Base-by-base conservation (phyloP, 1,140 invertebrate genomes). In the Propsilocerus akamusi region DNA sequence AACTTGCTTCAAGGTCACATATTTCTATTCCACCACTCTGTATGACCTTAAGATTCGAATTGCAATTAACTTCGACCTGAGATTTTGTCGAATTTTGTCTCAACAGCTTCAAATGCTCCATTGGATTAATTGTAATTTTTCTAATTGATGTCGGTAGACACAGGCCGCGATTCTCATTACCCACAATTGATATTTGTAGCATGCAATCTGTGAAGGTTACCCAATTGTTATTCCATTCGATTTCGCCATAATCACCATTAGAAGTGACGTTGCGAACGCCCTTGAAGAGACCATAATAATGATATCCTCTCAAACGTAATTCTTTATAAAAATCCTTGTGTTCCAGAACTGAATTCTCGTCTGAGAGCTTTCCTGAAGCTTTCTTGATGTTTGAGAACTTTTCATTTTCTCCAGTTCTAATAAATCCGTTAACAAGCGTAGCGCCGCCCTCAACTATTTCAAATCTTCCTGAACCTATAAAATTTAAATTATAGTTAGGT, bases 151-250 rank as follows among this genome's bases (percentile, higher is more conserved):
- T 93, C 2, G 92, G 92, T 1, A 97, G 76, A 57, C 79, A 78
- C 0, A 96, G 72, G 17, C 76, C 72, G 52, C 83, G 65, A 0
- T 80, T 79, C 54, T 88, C 82, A 12, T 74, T 67, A 24, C 75
- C 73, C 1, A 95, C 58, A 46, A 95, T 80, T 53, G 82, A 76
- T 53, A 94, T 77, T 62, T 97, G 93, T 14, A 96, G 65, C 79
- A 96, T 85, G n/a, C 82, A 89, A 63, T 97, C 93, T 72, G 96
- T 78, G 63, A 93, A 96, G 1, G 88, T 76, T 0, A 92, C 78
- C 88, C 88, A 96, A 62, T 94, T 92, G 12, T 67, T 65, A n/a
- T n/a, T n/a, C 87, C 87, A 91, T 25, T 56, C 53, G 1, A 80
- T 64, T 20, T 60, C 61, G 14, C 77, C 81, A 63, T 50, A 66